Percentiles rank a stretch among this genome's conserved stretches.
Evolutionary conservation across 2,888 invertebrate species (phyloP).

Genomic region (Ischnus inquisitorius): DNA sequence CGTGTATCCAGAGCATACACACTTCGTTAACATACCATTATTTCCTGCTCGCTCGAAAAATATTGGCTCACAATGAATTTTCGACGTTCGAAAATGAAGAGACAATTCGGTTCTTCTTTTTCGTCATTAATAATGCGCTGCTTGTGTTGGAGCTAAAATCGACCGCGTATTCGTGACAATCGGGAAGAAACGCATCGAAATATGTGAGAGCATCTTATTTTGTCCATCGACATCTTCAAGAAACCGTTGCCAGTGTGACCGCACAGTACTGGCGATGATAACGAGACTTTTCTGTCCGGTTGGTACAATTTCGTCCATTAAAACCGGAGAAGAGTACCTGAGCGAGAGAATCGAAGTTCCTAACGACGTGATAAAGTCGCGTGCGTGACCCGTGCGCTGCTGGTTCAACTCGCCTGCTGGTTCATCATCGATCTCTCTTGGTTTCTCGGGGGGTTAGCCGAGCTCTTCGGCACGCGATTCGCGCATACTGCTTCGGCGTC

Average conservation of each 20-base stretch:
- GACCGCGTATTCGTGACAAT: not conserved
- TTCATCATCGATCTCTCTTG: constrained; percentile 78
- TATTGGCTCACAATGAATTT: not conserved
- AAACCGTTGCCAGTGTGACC: not conserved
- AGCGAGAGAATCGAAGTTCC: constrained; percentile 64
- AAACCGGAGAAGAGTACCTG: not conserved
- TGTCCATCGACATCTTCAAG: not conserved
- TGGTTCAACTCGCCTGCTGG: constrained; percentile 74
- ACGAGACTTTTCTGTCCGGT: not conserved
- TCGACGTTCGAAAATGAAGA: not conserved
- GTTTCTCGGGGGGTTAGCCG: constrained; percentile 45
- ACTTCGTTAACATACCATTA: constrained; percentile 30
- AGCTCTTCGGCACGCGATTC: constrained; percentile 68
- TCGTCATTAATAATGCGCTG: too few species aligned
- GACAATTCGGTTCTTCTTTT: not conserved
- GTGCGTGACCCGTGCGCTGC: constrained; percentile 74
- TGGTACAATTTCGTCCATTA: not conserved
- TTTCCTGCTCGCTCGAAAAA: not conserved
- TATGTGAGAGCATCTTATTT: not conserved
- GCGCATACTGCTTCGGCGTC: constrained; percentile 50
- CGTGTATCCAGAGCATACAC: not conserved
- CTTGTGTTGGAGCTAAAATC: too few species aligned
- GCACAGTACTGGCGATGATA: not conserved
- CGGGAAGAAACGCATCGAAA: not conserved
- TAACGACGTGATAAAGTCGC: constrained; percentile 75